phyloP scores from a whole-genome alignment of 1,140 invertebrate species.

The Orchesella cincta region DNA sequence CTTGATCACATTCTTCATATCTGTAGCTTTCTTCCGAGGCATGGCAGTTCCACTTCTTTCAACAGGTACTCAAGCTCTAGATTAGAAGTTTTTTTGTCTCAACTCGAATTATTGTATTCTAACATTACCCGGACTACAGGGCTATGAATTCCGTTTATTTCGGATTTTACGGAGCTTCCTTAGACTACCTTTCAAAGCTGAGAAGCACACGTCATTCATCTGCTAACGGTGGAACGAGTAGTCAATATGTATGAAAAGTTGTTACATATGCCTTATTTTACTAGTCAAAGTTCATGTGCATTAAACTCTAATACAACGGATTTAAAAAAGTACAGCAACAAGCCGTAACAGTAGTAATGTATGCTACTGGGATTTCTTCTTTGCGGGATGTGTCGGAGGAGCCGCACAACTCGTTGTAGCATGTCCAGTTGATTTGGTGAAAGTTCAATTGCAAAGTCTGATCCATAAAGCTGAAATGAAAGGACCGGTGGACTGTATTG shows the following conservation, averaged over 20 bases:
- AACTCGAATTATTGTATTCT: no score
- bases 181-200: no score
- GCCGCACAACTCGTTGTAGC: conserved; percentile 63
- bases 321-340: no score
- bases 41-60: conserved; percentile 68
- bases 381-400: conserved; percentile 64
- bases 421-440: conserved; percentile 71
- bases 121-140: conserved; percentile 65
- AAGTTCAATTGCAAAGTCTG: conserved; percentile 69
- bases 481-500: conserved; percentile 57
- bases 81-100: no score
- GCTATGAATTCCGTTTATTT: conserved; percentile 73
- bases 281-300: no score
- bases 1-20: conserved; percentile 54
- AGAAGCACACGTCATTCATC: no score
- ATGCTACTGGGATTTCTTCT: conserved; percentile 55
- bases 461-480: conserved; percentile 51
- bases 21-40: conserved; percentile 69
- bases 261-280: no score
- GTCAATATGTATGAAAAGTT: no score
- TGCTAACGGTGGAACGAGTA: no score
- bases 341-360: no score
- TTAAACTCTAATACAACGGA: no score
- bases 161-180: conserved; percentile 66
- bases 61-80: no score